Evolutionary conservation across 2,888 invertebrate species (phyloP).

Genomic region (Papilio elwesi): DNA sequence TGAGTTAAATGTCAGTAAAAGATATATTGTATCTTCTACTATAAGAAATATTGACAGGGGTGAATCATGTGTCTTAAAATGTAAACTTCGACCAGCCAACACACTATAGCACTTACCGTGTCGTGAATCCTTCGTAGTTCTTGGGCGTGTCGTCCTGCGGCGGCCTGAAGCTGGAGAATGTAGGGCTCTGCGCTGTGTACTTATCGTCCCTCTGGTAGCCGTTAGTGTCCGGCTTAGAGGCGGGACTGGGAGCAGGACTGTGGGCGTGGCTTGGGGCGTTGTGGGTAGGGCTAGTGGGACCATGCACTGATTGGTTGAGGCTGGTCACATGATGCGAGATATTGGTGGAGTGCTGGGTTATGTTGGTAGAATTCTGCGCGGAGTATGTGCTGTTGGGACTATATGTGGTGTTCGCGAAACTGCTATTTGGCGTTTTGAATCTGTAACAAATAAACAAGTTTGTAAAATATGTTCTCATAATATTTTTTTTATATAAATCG

Average conservation of each 20-base stretch:
- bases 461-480: too few relatives aligned
- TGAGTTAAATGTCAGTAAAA: neutral
- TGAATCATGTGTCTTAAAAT: constrained; percentile 13
- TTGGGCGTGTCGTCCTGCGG: constrained; percentile 72
- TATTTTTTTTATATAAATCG: too few relatives aligned
- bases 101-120: constrained; percentile 79
- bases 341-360: constrained; percentile 51
- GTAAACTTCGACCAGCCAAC: constrained; percentile 39
- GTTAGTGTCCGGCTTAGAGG: constrained; percentile 42
- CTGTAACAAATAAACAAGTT: constrained; percentile 52
- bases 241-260: constrained; percentile 56
- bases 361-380: constrained; percentile 54
- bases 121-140: constrained; percentile 87
- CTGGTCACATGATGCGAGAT: constrained; percentile 62
- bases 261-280: constrained; percentile 42
- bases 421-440: constrained; percentile 71
- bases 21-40: neutral
- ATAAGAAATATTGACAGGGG: neutral
- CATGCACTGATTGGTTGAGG: constrained; percentile 64
- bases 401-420: constrained; percentile 77
- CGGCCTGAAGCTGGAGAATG: constrained; percentile 76
- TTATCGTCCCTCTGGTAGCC: constrained; percentile 62
- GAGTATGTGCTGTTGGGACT: constrained; percentile 75
- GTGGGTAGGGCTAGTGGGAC: constrained; percentile 46
- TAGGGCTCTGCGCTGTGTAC: constrained; percentile 68